A percentile compares a stretch with the other conserved stretches of the same genome.
Conservation (phyloP, 1,140 invertebrate genomes). For the Panagrolaimus sp. region DNA sequence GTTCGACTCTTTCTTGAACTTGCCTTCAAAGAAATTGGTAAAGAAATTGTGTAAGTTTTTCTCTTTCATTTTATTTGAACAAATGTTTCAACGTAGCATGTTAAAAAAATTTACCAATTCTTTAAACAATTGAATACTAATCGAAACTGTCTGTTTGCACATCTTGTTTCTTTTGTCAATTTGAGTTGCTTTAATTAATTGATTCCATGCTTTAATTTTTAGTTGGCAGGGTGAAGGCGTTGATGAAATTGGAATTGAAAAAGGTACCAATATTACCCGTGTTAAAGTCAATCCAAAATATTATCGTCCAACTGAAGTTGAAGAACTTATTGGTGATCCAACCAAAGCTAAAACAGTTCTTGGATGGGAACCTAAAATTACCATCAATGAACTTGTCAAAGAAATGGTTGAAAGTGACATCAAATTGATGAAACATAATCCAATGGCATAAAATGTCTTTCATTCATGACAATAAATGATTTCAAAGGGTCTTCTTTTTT, state of each 20-base stretch:
- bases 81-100: too few species aligned
- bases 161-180: too few species aligned
- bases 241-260: constrained; percentile 79
- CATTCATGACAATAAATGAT: not conserved
- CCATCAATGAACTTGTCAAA: constrained; percentile 72
- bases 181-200: too few species aligned
- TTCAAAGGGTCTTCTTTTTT: constrained; percentile 1
- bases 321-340: constrained; percentile 80
- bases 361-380: constrained; percentile 78
- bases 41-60: constrained; percentile 61
- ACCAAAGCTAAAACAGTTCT: constrained; percentile 78
- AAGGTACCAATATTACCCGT: constrained; percentile 71
- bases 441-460: constrained; percentile 59
- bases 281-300: constrained; percentile 87
- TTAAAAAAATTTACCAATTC: too few species aligned
- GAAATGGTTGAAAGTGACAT: constrained; percentile 95
- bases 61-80: too few species aligned
- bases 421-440: constrained; percentile 81
- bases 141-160: constrained; percentile 8
- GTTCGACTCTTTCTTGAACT: constrained; percentile 91
- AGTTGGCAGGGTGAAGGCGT: constrained; percentile 80
- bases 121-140: too few species aligned
- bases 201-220: not conserved
- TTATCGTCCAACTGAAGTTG: constrained; percentile 96
- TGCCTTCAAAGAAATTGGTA: constrained; percentile 70